Conservation (phyloP, 2,797 vertebrate species). For the Malacoraja senta region DNA sequence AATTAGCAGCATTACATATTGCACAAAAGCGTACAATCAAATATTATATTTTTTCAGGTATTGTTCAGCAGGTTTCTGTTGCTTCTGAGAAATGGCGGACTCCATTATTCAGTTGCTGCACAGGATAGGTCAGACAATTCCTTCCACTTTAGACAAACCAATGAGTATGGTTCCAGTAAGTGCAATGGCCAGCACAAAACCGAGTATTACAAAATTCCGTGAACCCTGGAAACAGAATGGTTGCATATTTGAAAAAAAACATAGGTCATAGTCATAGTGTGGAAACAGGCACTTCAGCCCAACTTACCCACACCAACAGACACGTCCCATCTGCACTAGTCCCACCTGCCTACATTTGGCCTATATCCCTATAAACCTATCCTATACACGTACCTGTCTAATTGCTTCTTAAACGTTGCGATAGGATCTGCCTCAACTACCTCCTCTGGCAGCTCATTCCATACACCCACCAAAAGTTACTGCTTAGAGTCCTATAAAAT, state of each 20-base stretch:
- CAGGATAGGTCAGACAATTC: conserved; percentile 12
- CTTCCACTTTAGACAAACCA: conserved; percentile 30
- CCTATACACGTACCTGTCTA: too few relatives aligned
- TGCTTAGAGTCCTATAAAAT: too few relatives aligned
- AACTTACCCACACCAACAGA: too few relatives aligned
- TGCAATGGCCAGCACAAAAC: conserved; percentile 9
- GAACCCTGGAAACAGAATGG: conserved; percentile 13
- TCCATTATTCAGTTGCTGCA: conserved; percentile 18
- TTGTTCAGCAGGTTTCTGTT: neutral
- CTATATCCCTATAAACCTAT: too few relatives aligned
- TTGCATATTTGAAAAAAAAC: neutral
- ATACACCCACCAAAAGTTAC: too few relatives aligned
- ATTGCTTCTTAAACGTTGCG: too few relatives aligned
- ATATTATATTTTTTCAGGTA: conserved; percentile 22
- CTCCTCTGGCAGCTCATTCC: too few relatives aligned
- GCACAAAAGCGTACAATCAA: neutral
- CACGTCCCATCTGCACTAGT: too few relatives aligned
- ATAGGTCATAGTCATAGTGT: too few relatives aligned
- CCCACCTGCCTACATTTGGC: too few relatives aligned
- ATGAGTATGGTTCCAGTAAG: conserved; percentile 36
- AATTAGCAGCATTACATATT: conserved; percentile 2
- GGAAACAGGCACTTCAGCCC: too few relatives aligned
- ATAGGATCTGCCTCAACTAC: too few relatives aligned
- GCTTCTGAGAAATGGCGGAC: neutral
- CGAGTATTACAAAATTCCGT: conserved; percentile 30